Conservation (phyloP, 2,113 vertebrate genomes). For the Eurystomus gularis region DNA sequence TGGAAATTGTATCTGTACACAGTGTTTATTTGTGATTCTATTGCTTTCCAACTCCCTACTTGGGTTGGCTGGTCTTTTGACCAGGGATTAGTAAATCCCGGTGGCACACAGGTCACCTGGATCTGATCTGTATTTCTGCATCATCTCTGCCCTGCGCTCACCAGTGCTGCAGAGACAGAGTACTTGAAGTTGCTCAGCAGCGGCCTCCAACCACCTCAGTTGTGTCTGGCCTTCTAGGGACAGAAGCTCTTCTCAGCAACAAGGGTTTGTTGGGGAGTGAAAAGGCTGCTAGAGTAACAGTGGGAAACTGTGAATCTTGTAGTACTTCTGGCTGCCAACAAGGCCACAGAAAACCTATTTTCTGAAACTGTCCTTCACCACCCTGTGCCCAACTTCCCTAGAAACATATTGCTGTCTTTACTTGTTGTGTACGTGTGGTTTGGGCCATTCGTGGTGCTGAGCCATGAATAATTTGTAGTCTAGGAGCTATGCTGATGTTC, state of each 20-base stretch:
- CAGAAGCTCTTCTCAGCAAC: background rate
- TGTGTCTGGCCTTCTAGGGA: background rate
- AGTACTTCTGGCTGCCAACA: background rate
- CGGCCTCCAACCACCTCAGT: background rate
- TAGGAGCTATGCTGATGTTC: background rate
- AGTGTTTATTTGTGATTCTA: background rate
- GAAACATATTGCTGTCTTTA: background rate
- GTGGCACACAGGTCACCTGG: background rate
- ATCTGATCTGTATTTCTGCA: background rate
- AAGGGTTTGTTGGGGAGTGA: background rate
- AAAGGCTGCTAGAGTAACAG: background rate
- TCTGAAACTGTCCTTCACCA: background rate
- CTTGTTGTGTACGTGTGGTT: accelerated
- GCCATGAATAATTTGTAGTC: background rate
- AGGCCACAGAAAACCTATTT: background rate
- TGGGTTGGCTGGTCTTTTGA: background rate
- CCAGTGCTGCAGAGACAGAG: background rate
- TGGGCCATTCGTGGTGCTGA: background rate
- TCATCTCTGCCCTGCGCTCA: background rate
- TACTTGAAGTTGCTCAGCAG: background rate
- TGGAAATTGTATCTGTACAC: background rate
- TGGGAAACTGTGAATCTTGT: background rate
- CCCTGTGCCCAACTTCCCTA: background rate
- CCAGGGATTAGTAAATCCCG: background rate
- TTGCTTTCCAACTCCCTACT: background rate